Evolutionary conservation across 1,140 invertebrate species (phyloP).

Genomic region (Aporrectodea caliginosa): DNA sequence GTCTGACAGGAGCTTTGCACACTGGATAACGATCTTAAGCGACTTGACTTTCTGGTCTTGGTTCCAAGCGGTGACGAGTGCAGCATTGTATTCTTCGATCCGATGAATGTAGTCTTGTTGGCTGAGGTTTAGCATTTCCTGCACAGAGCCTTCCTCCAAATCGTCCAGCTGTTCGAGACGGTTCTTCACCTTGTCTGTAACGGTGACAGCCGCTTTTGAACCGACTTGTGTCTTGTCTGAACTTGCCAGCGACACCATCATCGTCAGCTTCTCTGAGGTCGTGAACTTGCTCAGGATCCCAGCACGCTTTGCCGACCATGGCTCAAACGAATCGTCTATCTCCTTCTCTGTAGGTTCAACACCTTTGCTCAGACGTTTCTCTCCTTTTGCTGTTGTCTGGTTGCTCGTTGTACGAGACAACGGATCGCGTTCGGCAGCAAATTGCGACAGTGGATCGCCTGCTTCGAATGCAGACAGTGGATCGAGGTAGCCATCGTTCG

Average conservation of each 20-base stretch:
- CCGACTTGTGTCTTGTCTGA: conserved; percentile 22
- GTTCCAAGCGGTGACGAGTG: conserved; percentile 84
- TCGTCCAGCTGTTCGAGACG: conserved; percentile 89
- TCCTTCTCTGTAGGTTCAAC: conserved; percentile 14
- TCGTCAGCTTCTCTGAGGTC: conserved; percentile 85
- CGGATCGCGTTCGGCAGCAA: no score
- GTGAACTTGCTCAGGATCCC: conserved; percentile 81
- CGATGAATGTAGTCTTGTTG: conserved; percentile 85
- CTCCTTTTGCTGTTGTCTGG: no score
- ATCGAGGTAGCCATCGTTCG: no score
- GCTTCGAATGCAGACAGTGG: no score
- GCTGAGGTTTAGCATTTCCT: conserved; percentile 76
- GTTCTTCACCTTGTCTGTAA: conserved; percentile 77
- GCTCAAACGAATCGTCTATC: conserved; percentile 62
- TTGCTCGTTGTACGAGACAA: no score
- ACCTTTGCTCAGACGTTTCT: no score
- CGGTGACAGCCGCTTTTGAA: conserved; percentile 62
- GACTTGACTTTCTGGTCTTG: conserved; percentile 90
- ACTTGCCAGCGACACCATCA: conserved; percentile 14
- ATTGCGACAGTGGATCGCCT: no score
- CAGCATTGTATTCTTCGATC: conserved; percentile 84
- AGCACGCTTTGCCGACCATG: conserved; percentile 69
- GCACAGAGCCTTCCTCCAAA: conserved; percentile 78
- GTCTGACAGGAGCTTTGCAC: conserved; percentile 85
- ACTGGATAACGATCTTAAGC: conserved; percentile 94